A percentile compares a stretch with the other conserved stretches of the same genome.
Evolutionary conservation across 2,113 vertebrate species (phyloP).

Genomic region (Lycocorax pyrrhopterus): DNA sequence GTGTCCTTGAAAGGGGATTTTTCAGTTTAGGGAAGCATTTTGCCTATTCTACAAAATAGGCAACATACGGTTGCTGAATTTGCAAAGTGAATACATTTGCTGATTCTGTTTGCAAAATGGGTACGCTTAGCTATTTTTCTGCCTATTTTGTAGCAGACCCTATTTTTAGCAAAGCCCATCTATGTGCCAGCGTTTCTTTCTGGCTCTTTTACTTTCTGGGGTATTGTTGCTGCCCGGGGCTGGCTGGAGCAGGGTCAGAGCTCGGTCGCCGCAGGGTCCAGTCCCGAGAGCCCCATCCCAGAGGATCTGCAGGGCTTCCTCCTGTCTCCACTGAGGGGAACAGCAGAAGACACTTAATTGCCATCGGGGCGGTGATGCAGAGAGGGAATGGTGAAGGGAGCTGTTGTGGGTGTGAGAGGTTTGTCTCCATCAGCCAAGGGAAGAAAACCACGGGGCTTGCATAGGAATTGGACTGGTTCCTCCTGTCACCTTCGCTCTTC

Average conservation of each 20-base stretch:
- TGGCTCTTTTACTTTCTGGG: constrained; percentile 9
- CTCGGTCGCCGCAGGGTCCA: neutral
- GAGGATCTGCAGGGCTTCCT: neutral
- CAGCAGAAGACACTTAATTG: neutral
- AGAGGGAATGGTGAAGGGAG: neutral
- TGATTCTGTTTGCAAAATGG: constrained; percentile 62
- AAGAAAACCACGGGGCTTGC: neutral
- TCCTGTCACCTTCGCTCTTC: constrained; percentile 9
- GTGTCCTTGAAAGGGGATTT: constrained; percentile 67
- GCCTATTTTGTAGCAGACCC: constrained; percentile 47
- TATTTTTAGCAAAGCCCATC: constrained; percentile 59
- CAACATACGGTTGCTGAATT: constrained; percentile 61
- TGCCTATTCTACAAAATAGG: constrained; percentile 61
- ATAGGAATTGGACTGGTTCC: neutral
- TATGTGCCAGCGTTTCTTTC: neutral
- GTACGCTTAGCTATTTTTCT: constrained; percentile 60
- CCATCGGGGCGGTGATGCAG: neutral
- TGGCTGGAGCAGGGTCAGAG: constrained; percentile 5
- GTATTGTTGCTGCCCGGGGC: neutral
- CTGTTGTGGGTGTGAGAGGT: neutral
- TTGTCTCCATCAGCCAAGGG: neutral
- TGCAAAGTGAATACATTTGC: constrained; percentile 62
- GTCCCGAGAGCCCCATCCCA: neutral
- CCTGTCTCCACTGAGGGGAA: neutral
- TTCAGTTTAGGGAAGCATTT: constrained; percentile 63